Evolutionary conservation across 1,140 invertebrate genomes (phyloP).

Genomic region (Atta cephalotes): DNA sequence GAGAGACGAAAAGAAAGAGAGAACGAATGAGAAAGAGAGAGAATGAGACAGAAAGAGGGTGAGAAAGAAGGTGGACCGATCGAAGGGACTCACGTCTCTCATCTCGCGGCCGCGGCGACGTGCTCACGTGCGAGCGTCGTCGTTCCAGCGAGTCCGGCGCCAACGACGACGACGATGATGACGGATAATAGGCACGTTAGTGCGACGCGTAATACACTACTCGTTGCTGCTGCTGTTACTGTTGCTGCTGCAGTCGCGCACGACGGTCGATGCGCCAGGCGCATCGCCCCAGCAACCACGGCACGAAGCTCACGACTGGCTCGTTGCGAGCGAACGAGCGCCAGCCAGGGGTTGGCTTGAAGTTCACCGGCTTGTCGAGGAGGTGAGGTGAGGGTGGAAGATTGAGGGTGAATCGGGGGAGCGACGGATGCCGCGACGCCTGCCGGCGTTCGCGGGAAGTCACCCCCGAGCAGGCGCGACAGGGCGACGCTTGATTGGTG

Average conservation of each 20-base stretch:
- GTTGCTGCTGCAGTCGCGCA: constrained; percentile 65
- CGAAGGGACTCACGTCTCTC: constrained; percentile 79
- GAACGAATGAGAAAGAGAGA: constrained; percentile 9
- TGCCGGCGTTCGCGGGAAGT: constrained; percentile 15
- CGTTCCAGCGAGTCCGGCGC: constrained; percentile 46
- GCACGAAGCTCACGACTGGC: constrained; percentile 83
- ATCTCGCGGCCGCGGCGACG: constrained; percentile 74
- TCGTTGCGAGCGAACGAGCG: constrained; percentile 71
- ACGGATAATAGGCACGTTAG: constrained; percentile 32
- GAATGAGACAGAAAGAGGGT: neutral
- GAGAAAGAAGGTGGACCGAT: constrained; percentile 23
- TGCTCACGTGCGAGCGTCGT: constrained; percentile 74
- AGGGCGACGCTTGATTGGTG: constrained; percentile 15
- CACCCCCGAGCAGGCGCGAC: constrained; percentile 14
- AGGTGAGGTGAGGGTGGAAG: constrained; percentile 7
- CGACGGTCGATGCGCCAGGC: constrained; percentile 71
- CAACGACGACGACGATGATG: constrained; percentile 19
- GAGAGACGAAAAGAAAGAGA: neutral
- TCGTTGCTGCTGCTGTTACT: constrained; percentile 14
- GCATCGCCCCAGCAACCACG: constrained; percentile 81
- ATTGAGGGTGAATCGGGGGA: constrained; percentile 22
- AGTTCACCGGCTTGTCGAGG: constrained; percentile 74
- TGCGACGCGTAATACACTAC: constrained; percentile 44
- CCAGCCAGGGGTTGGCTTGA: constrained; percentile 78
- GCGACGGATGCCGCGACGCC: constrained; percentile 40